Percentiles rank a stretch among this genome's conserved stretches.
These are phyloP conservation scores for Mionectes macconnelli DNA, from an alignment of 2,113 vertebrate species.

Conservation along the genomic window DNA sequence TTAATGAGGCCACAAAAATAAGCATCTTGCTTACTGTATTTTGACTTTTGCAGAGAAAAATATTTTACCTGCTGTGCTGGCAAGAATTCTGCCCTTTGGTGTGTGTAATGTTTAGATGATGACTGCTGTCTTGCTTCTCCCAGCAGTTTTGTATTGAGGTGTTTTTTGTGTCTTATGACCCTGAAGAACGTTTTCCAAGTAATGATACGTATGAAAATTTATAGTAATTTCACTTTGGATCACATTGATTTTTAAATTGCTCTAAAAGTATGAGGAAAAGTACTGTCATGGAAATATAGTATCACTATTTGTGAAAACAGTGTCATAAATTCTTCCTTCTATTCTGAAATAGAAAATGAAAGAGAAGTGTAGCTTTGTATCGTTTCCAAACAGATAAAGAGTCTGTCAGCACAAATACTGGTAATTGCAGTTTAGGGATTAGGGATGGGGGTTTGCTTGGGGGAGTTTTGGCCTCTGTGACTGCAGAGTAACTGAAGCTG, in stretches of 20 bases:
- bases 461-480: not conserved
- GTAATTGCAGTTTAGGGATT: not conserved
- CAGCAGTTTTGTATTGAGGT: not conserved
- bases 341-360: not conserved
- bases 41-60: not conserved
- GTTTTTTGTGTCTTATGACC: rapidly evolving
- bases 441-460: not conserved
- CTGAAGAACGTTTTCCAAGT: not conserved
- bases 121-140: not conserved
- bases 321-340: not conserved
- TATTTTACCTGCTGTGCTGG: not conserved
- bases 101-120: rapidly evolving
- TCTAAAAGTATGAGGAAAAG: not conserved
- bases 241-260: not conserved
- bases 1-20: not conserved
- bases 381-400: not conserved
- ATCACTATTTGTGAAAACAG: not conserved
- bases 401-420: not conserved
- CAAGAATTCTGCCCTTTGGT: not conserved
- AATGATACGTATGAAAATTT: not conserved
- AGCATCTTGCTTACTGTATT: not conserved
- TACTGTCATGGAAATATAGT: rapidly evolving
- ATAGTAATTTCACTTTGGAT: not conserved
- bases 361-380: not conserved
- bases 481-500: not conserved